Conservation (phyloP, 2,888 invertebrate genomes). For the Caradrina kadenii region DNA sequence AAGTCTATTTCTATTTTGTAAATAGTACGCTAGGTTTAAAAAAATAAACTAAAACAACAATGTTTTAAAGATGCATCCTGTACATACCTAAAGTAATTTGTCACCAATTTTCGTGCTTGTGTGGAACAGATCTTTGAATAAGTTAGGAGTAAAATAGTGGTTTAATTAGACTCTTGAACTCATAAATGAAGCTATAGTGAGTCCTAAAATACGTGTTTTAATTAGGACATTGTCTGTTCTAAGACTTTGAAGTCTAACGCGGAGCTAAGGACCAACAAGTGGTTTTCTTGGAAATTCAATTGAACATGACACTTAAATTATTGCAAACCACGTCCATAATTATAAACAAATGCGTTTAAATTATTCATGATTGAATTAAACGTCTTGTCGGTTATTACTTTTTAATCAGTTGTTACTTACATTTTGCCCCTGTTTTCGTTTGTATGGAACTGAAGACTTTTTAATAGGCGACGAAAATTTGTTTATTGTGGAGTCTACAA, state of each 20-base stretch:
- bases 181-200: conserved; percentile 23
- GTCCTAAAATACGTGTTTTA: conserved; percentile 24
- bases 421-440: no score
- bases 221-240: conserved; percentile 36
- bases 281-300: conserved; percentile 11
- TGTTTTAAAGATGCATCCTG: not conserved
- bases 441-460: no score
- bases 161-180: conserved; percentile 40
- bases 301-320: not conserved
- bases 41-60: not conserved
- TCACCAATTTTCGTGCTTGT: conserved; percentile 5
- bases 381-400: no score
- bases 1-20: no score
- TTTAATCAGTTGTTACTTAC: no score
- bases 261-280: not conserved
- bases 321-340: not conserved
- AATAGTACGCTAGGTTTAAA: no score
- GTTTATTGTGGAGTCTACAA: no score
- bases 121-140: conserved; percentile 6
- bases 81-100: conserved; percentile 1
- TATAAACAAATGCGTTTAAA: not conserved
- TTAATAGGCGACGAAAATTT: no score
- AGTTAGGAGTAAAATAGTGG: conserved; percentile 27
- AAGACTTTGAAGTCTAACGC: not conserved
- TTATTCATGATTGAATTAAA: not conserved